Conservation (phyloP, 2,113 vertebrate species). For the Isurus oxyrinchus region DNA sequence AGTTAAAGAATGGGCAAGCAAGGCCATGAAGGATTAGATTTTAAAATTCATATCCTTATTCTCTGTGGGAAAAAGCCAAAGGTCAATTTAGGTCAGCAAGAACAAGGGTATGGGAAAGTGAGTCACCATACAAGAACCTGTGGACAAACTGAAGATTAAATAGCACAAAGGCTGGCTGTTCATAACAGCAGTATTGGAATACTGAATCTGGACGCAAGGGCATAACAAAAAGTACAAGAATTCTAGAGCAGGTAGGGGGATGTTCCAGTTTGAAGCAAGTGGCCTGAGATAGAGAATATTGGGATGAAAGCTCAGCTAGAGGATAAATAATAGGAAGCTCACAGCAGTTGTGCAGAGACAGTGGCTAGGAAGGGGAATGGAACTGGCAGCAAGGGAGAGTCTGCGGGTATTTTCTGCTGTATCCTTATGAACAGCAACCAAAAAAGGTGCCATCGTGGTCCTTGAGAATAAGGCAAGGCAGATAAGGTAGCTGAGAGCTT, state of each 20-base stretch:
- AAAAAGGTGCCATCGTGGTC: too few species aligned
- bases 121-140: not conserved
- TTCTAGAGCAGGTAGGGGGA: not conserved
- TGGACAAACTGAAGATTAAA: not conserved
- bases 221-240: not conserved
- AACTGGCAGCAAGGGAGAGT: too few species aligned
- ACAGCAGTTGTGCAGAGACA: not conserved
- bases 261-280: too few species aligned
- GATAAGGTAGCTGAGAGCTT: too few species aligned
- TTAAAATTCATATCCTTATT: too few species aligned
- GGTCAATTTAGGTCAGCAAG: not conserved
- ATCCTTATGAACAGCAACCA: not conserved
- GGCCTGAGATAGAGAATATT: not conserved
- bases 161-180: not conserved
- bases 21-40: not conserved
- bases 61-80: too few species aligned
- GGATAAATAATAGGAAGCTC: too few species aligned
- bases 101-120: not conserved
- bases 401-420: not conserved
- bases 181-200: not conserved
- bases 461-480: not conserved
- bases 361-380: too few species aligned
- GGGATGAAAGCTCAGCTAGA: not conserved
- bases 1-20: not conserved
- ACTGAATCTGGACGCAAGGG: not conserved